Evolutionary conservation across 1,140 invertebrate genomes (phyloP).

Genomic region (Zophobas atratus): DNA sequence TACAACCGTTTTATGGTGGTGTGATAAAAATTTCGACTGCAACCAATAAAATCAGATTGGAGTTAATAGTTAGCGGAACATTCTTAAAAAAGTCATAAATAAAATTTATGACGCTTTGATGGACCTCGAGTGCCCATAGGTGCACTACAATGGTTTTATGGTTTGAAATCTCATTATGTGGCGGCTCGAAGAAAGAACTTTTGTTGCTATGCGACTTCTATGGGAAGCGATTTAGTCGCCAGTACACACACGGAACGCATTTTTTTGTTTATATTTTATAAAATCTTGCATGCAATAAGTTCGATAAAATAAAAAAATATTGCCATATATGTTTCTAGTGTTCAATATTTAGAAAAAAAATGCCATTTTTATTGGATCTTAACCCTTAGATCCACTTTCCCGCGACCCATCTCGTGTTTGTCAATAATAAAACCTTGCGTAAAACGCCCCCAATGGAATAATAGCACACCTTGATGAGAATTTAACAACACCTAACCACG

Average conservation of each 20-base stretch:
- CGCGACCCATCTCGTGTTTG: too few relatives aligned
- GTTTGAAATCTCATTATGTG: neutral
- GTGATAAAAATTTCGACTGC: constrained; percentile 35
- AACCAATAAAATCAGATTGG: constrained; percentile 25
- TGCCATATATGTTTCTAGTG: too few relatives aligned
- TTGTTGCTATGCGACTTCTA: neutral
- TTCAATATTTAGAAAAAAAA: too few relatives aligned
- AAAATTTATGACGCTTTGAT: constrained; percentile 19
- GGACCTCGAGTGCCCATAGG: constrained; percentile 22
- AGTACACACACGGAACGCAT: neutral
- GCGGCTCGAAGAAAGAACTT: neutral
- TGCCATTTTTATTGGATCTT: too few relatives aligned
- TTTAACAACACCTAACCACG: too few relatives aligned
- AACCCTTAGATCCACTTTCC: too few relatives aligned
- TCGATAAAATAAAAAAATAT: too few relatives aligned
- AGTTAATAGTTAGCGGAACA: constrained; percentile 24
- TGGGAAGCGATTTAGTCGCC: neutral
- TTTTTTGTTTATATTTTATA: too few relatives aligned
- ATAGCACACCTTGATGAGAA: too few relatives aligned
- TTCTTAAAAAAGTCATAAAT: constrained; percentile 22
- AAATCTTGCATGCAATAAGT: too few relatives aligned
- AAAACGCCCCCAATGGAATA: too few relatives aligned
- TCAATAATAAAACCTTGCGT: too few relatives aligned
- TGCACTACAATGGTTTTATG: constrained; percentile 20
- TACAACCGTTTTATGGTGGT: constrained; percentile 29